Base-by-base conservation (phyloP, 92 coral and sea anemone genomes). In the Pocillopora grandis region DNA sequence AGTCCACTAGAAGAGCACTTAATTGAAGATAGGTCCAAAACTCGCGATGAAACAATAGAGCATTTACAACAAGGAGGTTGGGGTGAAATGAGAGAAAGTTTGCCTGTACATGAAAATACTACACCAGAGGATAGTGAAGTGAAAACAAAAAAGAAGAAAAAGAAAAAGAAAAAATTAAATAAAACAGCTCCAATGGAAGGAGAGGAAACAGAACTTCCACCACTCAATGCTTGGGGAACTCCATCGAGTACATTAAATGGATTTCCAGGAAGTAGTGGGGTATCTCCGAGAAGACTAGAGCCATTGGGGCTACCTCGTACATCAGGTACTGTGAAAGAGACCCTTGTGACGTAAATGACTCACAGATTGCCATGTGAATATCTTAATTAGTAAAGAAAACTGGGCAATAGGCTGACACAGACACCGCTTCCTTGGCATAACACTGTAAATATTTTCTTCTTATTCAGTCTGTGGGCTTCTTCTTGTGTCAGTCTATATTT, bases 211-310 rank as follows among this genome's bases (percentile, higher is more conserved):
- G 76, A 82, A 20, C 35, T 72, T 11, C 71, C 87, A 58, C 90
- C 92, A 2, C 83, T 85, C 5, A 78, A 85, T 12, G 98, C 98
- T 16, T 95, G 98, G 98, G 92, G 77, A 12, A 82, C 93, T 11
- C 96, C 93, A 0, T 80, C 96, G 2, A 56, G 93, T 19, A 84
- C 92, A 66, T 71, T 95, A 58, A 94, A 95, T 82, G 98, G 98
- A 27, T 90, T 94, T 69, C 92, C 98, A 19, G 94, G 91, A 27
- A 90, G 84, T 17, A 36, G 78, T 10, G 88, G 90, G 31, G 35
- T 78, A 3, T 68, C 87, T 55, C 90, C 86, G 1, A 88, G 98
- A 55, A 82, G 91, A 82, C 88, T 95, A 10, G 98, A 95, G 78
- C 98, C 98, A 17, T 83, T 95, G 17, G 85, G 89, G 16, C 91